Evolutionary conservation across 2,797 vertebrate genomes (phyloP).

Genomic region (Acanthornis magna): DNA sequence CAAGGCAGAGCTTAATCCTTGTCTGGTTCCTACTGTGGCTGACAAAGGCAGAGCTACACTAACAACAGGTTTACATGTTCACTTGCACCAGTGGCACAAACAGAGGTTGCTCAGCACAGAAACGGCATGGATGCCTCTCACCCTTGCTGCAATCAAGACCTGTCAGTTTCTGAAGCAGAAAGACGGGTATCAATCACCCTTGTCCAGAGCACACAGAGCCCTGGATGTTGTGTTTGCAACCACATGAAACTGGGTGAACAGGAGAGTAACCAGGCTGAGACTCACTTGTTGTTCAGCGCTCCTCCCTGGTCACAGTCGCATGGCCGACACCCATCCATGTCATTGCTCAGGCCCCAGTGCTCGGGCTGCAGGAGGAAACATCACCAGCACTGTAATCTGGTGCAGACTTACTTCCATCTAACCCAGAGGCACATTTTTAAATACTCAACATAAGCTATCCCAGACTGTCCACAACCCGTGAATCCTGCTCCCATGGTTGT

Average conservation of each 20-base stretch:
- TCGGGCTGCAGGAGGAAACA: slow-evolving; percentile 80
- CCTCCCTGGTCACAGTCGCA: slow-evolving; percentile 95
- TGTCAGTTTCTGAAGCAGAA: neutral
- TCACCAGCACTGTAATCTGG: neutral
- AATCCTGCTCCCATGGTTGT: neutral
- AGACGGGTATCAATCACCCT: neutral
- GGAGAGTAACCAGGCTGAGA: neutral
- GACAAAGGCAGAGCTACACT: neutral
- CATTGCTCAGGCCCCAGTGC: slow-evolving; percentile 96
- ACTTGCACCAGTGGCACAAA: neutral
- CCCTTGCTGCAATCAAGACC: neutral
- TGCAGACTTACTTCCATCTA: neutral
- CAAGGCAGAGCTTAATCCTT: neutral
- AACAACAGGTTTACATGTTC: neutral
- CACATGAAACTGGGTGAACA: neutral
- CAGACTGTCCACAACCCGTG: neutral
- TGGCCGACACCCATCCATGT: slow-evolving; percentile 92
- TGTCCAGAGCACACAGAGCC: neutral
- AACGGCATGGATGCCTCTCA: neutral
- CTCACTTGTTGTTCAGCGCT: slow-evolving; percentile 90
- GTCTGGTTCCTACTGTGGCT: neutral
- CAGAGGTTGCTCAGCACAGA: neutral
- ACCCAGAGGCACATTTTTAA: neutral
- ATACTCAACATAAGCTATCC: neutral
- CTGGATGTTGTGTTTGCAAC: neutral